Percentiles rank a stretch among this genome's conserved stretches.
Conservation (phyloP, 2,113 vertebrate species). For the Limnothrissa miodon region DNA sequence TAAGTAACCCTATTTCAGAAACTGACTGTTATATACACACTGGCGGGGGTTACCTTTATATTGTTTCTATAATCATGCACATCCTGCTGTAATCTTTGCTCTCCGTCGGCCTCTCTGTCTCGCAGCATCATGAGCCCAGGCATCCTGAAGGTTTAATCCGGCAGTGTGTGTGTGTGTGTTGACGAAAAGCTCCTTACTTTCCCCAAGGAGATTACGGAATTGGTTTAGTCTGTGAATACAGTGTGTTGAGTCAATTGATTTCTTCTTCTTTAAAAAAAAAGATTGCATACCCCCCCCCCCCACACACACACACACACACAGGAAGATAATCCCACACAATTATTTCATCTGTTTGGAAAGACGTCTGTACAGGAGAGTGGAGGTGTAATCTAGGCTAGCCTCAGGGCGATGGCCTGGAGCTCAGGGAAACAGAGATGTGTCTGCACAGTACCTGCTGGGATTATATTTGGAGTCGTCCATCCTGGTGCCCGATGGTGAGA, state of each 20-base stretch:
- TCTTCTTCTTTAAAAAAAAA: conserved; percentile 63
- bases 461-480: background rate
- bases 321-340: conserved; percentile 55
- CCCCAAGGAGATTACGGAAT: conserved; percentile 65
- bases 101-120: conserved; percentile 42
- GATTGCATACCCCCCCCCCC: conserved; percentile 54
- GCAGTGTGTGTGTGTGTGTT: conserved; percentile 57
- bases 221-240: conserved; percentile 66
- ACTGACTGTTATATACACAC: background rate
- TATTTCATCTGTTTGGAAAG: conserved; percentile 45
- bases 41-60: background rate
- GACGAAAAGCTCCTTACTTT: conserved; percentile 73
- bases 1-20: background rate
- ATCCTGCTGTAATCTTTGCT: conserved; percentile 44
- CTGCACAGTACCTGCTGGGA: background rate
- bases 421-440: background rate
- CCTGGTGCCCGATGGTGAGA: background rate
- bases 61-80: conserved; percentile 33
- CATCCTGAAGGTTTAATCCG: conserved; percentile 36
- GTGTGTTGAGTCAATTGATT: conserved; percentile 68
- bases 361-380: background rate
- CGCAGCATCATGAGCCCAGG: background rate
- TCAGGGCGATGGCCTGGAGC: background rate
- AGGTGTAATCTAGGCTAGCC: background rate
- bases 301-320: too few relatives aligned